These are phyloP conservation scores for Thyatira batis DNA, from an alignment of 2,888 invertebrate species.

Conservation along the genomic window DNA sequence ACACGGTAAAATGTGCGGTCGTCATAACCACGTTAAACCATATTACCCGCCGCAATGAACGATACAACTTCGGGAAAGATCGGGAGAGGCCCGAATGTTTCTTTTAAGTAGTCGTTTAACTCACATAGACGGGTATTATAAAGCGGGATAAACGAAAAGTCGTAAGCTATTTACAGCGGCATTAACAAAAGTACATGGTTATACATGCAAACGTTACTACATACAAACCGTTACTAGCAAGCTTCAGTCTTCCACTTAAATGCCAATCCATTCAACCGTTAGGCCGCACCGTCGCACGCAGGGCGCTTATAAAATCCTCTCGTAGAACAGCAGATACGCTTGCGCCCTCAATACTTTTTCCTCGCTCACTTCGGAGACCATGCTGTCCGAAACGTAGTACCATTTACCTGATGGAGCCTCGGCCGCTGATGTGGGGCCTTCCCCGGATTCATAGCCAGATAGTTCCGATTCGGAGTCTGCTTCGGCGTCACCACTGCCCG, in stretches of 20 bases:
- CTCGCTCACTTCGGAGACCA: slow-evolving; percentile 91
- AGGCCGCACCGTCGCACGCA: slow-evolving; percentile 29
- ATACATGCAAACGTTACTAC: slow-evolving; percentile 33
- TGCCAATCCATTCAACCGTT: slow-evolving; percentile 48
- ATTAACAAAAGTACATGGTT: slow-evolving; percentile 20
- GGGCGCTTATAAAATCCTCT: slow-evolving; percentile 88
- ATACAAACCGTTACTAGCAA: slow-evolving; percentile 37
- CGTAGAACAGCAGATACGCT: slow-evolving; percentile 98
- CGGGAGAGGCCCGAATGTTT: background rate
- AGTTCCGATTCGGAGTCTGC: slow-evolving; percentile 81
- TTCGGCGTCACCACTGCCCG: slow-evolving; percentile 61
- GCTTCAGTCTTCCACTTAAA: slow-evolving; percentile 71
- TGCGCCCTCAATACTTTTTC: slow-evolving; percentile 91
- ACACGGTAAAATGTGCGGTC: background rate
- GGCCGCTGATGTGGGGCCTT: slow-evolving; percentile 56
- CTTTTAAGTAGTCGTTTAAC: background rate
- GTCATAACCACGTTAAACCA: background rate
- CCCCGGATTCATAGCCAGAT: slow-evolving; percentile 81
- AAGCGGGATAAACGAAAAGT: slow-evolving; percentile 25
- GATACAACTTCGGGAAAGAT: background rate
- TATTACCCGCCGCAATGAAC: background rate
- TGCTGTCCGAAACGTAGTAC: slow-evolving; percentile 97
- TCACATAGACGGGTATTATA: slow-evolving; percentile 7
- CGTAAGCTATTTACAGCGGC: slow-evolving; percentile 62
- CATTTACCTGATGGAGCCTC: slow-evolving; percentile 88